These are phyloP conservation scores for Notolepis coatsorum DNA, from an alignment of 2,797 vertebrate genomes.

Conservation along the genomic window DNA sequence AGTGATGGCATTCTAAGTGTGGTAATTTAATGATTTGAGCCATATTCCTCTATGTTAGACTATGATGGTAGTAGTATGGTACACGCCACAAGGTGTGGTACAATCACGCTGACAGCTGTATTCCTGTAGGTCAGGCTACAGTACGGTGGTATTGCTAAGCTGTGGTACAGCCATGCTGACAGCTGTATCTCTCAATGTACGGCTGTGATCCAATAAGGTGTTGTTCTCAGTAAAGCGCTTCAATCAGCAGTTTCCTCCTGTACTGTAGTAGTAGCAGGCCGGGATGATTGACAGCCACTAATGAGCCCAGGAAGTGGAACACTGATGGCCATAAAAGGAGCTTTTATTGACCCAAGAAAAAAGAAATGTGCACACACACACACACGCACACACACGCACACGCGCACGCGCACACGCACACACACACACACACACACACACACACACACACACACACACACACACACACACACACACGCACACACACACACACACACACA, in stretches of 20 bases:
- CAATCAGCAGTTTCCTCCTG: conserved; percentile 25
- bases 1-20: conserved; percentile 45
- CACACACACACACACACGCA: neutral
- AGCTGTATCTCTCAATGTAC: conserved; percentile 26
- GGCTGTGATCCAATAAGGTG: conserved; percentile 34
- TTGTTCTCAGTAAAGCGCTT: conserved; percentile 16
- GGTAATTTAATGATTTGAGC: conserved; percentile 36
- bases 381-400: neutral
- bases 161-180: too few species aligned
- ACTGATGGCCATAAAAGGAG: conserved; percentile 23
- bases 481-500: conserved; percentile 8
- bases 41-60: conserved; percentile 33
- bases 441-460: conserved; percentile 8
- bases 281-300: conserved; percentile 40
- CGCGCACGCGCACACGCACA: neutral
- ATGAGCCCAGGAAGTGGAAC: conserved; percentile 43
- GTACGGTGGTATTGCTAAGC: too few species aligned
- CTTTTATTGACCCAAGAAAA: conserved; percentile 28
- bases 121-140: too few species aligned
- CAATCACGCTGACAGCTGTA: too few species aligned
- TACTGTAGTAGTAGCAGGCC: conserved; percentile 25
- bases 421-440: conserved; percentile 1
- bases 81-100: too few species aligned
- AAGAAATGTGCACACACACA: neutral
- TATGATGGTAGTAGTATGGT: too few species aligned